Base-by-base conservation (phyloP, 2,888 invertebrate species). In the Sympetrum striolatum region DNA sequence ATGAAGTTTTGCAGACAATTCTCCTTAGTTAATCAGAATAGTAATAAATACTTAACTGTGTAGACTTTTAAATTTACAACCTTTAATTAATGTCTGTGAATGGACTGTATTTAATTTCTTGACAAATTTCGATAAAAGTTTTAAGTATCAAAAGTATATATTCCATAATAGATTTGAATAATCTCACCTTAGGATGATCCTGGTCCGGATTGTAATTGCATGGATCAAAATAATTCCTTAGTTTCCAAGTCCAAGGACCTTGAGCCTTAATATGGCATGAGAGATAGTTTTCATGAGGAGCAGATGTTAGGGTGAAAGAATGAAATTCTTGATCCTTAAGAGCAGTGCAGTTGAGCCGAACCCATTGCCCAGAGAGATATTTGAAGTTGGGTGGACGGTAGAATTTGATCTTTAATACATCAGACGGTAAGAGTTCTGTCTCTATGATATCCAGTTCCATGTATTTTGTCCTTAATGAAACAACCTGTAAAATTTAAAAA, bases 211-310 rank as follows among this genome's bases (percentile, higher is more conserved):
- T 98, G 92, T 96, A 98, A 93, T 98, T 98, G 93, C 97, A 98
- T 0, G 98, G 98, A 94, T 98, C 98, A 93, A 98, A 98, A 93
- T 98, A 98, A 93, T 98, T 98, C 82, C 99, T 95, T 37, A 99
- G 94, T 92, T 99, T 98, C 98, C 98, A 99, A 0, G 99, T 99
- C 98, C 98, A 99, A 0, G 98, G 98, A 0, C 99, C 97, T 93
- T 96, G 96, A 0, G 96, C 96, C 93, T 99, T 99, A 92, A 99
- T 99, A 93, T 99, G 99, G 93, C 98, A 98, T 4, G 98, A 98
- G 18, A 99, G 95, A 93, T 96, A 98, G 94, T 98, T 98, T 94
- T 99, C 98, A 93, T 99, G 99, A 0, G 99, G 99, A 0, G 98
- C 98, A 18, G 98, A 99, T 0, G 99, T 99, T 90, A 99, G 94